Conservation (phyloP, 2,113 vertebrate species). For the Himantopus leucocephalus region DNA sequence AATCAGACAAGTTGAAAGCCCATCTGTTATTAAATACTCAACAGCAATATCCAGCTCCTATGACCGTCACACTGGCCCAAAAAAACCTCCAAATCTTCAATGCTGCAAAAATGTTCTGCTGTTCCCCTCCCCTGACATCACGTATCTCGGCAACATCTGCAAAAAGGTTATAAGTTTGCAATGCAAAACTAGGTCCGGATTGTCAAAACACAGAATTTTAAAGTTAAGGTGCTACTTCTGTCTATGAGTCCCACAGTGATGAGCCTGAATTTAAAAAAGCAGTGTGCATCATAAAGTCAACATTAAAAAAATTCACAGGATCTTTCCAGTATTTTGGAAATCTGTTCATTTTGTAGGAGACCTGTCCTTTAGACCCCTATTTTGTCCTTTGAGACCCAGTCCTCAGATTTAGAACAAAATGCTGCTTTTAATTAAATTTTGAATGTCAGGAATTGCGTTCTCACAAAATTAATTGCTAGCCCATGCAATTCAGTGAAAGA, state of each 20-base stretch:
- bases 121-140: background rate
- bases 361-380: background rate
- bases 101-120: fast-evolving
- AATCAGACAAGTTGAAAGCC: background rate
- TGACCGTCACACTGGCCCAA: fast-evolving
- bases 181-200: background rate
- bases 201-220: background rate
- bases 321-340: background rate
- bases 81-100: background rate
- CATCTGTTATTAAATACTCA: background rate
- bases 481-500: background rate
- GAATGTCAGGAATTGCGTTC: background rate
- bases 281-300: background rate
- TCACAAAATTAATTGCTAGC: background rate
- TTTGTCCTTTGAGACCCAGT: background rate
- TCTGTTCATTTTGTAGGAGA: background rate
- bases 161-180: background rate
- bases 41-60: background rate
- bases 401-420: background rate
- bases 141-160: background rate
- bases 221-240: background rate
- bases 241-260: background rate
- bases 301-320: background rate
- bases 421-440: background rate
- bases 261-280: background rate